Base-by-base conservation (phyloP, 2,113 vertebrate genomes). In the Lucifuga dentata region DNA sequence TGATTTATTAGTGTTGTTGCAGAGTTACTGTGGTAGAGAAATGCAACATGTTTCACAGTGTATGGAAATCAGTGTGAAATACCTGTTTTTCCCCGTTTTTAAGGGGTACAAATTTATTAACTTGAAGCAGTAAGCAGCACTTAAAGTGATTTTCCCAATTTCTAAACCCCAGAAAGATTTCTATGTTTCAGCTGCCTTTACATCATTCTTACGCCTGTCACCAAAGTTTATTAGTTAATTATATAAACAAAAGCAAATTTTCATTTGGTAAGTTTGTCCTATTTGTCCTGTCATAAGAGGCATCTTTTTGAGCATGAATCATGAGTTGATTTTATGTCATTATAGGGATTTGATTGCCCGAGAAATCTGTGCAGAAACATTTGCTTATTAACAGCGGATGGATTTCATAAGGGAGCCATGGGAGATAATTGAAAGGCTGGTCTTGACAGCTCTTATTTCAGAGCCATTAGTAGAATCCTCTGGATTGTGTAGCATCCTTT, bases 371-470 rank as follows among this genome's bases (percentile, higher is more conserved):
- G 39, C 16, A 21, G 61, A 43, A 70, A 53, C 55, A 83, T 79
- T 79, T 87, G 38, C 76, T 85, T 81, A 87, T 89, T 87, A 90
- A 76, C 44, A 68, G 43, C 40, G 86, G 70, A 87, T 84, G 66
- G 81, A 81, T 89, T 89, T 88, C 59, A 73, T 52, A 33, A 38
- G 33, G 61, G 59, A 71, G 74, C 72, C 65, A 45, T 78, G 29
- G 67, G 72, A 57, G 32, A 29, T 73, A 81, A 48, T 53, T 12
- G 53, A 80, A 7, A 63, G 51, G 63, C 32, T 36, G 65, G 55
- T 73, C 62, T 76, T 86, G 62, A 86, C 68, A 52, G 51, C 53
- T 86, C 43, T 63, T 65, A 67, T 83, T 89, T 76, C 62, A 62
- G 66, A 79, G 67, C 52, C 72, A 76, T 87, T 86, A 85, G 68